Base-by-base conservation (phyloP, 2,113 vertebrate genomes). In the Rhineura floridana region DNA sequence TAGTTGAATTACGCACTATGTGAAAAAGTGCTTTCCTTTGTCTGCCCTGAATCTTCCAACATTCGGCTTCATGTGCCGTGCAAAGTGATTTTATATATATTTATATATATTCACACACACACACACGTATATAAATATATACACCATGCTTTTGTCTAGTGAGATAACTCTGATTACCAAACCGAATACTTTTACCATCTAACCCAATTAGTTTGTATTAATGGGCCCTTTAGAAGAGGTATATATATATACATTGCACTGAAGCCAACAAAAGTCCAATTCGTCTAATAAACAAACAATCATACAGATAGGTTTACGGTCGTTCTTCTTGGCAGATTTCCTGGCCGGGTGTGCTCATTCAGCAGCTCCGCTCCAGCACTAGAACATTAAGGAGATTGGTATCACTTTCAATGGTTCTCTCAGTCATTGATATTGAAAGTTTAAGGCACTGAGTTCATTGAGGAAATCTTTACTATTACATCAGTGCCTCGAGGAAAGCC, bases 361-460 rank as follows among this genome's bases (percentile, higher is more conserved):
- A 76, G 84, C 79, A 82, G 50, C 86, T 73, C 67, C 30, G 25
- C 19, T 87, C 67, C 42, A 62, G 55, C 42, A 10, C 69, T 21
- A 59, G 52, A 62, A 21, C 86, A 88, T 88, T 88, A 82, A 88
- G 80, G 33, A 62, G 55, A 82, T 75, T 88, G 69, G 79, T 75
- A 81, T 63, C 70, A 62, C 79, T 73, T 88, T 88, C 86, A 75
- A 48, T 75, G 86, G 52, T 48, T 82, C 36, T 48, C 86, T 48
- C 67, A 82, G 69, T 82, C 86, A 88, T 75, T 82, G 79, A 82
- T 30, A 69, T 75, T 76, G 65, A 63, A n/a, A 46, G 65, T 87
- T 59, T 72, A 46, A 87, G 86, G 33, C 33, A 79, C 25, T 75
- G 70, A 88, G 79, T 82, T 82, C 86, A 88, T 88, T 88, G 79